Conservation (phyloP, 2,113 vertebrate genomes). For the Odocoileus hemionus region DNA sequence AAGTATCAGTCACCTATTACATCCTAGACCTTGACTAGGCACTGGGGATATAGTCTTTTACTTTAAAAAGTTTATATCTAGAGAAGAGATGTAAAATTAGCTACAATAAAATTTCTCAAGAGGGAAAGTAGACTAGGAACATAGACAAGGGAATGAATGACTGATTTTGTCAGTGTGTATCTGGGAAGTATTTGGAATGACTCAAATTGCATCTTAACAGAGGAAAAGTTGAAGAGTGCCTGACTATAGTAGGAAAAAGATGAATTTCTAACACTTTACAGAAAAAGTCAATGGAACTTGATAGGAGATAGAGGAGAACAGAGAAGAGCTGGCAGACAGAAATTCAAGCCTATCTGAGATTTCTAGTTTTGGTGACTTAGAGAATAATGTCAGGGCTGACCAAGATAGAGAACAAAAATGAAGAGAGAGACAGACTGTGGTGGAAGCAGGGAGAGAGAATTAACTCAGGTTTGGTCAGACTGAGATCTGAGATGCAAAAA, state of each 20-base stretch:
- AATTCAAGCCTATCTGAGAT: background rate
- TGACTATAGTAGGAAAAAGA: background rate
- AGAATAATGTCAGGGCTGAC: background rate
- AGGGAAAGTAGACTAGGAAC: background rate
- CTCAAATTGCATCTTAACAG: background rate
- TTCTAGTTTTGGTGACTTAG: background rate
- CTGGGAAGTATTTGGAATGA: background rate
- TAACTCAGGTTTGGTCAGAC: background rate
- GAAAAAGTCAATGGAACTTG: background rate
- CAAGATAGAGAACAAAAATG: background rate
- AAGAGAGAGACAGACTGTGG: background rate
- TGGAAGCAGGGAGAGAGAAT: background rate
- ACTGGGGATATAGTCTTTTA: background rate
- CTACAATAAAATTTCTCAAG: background rate
- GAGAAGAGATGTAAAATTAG: background rate
- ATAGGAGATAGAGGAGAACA: background rate
- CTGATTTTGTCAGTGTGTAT: background rate
- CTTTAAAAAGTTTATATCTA: background rate
- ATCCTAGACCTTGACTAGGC: background rate
- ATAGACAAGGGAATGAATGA: background rate
- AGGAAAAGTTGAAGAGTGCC: background rate
- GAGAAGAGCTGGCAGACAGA: background rate
- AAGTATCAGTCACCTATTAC: background rate
- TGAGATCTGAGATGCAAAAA: background rate
- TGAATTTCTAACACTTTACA: background rate